Evolutionary conservation across 30 jellyfish, hydroid and myxozoan species (phyloP).

Genomic region (Morbakka virulenta): DNA sequence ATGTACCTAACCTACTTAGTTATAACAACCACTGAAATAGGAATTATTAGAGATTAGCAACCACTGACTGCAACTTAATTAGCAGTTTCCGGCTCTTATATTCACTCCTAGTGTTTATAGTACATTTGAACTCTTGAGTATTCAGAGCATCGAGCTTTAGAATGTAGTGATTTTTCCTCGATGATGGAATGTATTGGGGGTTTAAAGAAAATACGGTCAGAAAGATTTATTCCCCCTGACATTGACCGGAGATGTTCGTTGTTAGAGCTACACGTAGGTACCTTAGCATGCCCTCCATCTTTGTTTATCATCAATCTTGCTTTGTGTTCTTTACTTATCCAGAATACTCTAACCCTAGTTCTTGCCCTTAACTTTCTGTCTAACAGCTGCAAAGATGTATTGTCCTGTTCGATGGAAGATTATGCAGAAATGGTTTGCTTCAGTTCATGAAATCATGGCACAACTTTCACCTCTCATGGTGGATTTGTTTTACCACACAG

Average conservation of each 20-base stretch:
- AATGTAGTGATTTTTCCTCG: no score
- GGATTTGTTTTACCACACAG: constrained; percentile 49
- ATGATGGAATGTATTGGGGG: no score
- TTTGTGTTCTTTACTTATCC: neutral
- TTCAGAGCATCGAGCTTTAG: no score
- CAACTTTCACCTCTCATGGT: constrained; percentile 22
- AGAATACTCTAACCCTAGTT: neutral
- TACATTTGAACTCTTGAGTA: no score
- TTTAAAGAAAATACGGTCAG: no score
- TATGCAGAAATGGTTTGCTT: constrained; percentile 60
- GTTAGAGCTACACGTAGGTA: neutral
- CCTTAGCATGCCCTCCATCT: neutral
- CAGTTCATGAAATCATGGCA: constrained; percentile 41
- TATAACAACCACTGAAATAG: no score
- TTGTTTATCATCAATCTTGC: neutral
- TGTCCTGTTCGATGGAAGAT: constrained; percentile 87
- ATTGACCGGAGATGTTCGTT: neutral
- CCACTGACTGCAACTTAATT: no score
- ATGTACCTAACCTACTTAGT: no score
- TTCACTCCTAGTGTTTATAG: no score
- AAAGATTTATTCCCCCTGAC: no score
- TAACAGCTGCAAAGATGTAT: constrained; percentile 34
- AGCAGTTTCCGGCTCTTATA: no score
- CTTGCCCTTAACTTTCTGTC: neutral
- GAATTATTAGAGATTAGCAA: no score